Percentiles rank a stretch among this genome's conserved stretches.
Conservation (phyloP, 2,888 invertebrate genomes). For the Phalangium opilio region DNA sequence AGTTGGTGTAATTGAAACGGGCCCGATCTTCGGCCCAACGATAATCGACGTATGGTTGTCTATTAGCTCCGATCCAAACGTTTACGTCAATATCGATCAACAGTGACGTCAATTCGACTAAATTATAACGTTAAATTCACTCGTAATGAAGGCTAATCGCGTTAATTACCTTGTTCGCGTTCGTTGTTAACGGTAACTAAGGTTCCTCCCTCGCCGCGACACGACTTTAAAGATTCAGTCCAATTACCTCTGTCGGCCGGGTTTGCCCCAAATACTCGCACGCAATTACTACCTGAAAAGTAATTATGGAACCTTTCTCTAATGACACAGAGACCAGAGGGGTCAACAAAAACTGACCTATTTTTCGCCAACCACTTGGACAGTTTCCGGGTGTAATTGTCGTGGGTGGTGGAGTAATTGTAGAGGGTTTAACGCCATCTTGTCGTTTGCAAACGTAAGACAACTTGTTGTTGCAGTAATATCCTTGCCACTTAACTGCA, state of each 20-base stretch:
- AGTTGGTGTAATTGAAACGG: conserved; percentile 5
- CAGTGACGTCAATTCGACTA: no score
- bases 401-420: conserved; percentile 6
- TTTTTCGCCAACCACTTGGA: conserved; percentile 9
- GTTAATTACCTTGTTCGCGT: conserved; percentile 13
- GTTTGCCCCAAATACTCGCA: no score
- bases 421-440: conserved; percentile 2
- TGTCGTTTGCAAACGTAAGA: conserved; percentile 9
- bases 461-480: no score
- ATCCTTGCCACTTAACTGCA: no score
- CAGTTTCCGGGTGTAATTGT: conserved; percentile 5
- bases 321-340: no score
- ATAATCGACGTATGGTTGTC: background rate
- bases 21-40: conserved; percentile 6
- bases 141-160: no score
- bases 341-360: conserved; percentile 10
- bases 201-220: conserved; percentile 9
- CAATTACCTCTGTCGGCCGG: conserved; percentile 7
- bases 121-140: no score
- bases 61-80: no score
- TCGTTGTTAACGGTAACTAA: conserved; percentile 14
- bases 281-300: no score
- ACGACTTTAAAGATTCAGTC: conserved; percentile 10
- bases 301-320: no score
- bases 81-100: no score